A percentile compares a stretch with the other conserved stretches of the same genome.
These are phyloP conservation scores for Eupsilia transversa DNA, from an alignment of 2,888 invertebrate species.

Conservation along the genomic window DNA sequence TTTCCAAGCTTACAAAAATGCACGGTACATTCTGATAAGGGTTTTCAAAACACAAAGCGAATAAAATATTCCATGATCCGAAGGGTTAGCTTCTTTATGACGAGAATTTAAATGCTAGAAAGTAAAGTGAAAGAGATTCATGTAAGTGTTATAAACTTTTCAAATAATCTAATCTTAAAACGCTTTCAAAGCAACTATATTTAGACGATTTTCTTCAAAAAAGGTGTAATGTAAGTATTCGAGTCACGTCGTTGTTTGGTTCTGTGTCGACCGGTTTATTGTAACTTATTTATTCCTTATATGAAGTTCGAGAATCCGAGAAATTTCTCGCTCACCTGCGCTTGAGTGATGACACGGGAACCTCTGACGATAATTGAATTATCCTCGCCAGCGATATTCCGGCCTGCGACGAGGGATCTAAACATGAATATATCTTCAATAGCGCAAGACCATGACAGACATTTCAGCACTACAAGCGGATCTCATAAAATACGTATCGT, in stretches of 20 bases:
- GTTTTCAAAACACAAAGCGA: constrained; percentile 19
- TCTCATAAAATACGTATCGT: constrained; percentile 69
- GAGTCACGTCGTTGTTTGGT: constrained; percentile 44
- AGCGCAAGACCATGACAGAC: constrained; percentile 70
- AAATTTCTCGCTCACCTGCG: constrained; percentile 71
- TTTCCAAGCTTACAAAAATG: constrained; percentile 5
- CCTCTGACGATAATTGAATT: constrained; percentile 79
- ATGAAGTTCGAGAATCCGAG: constrained; percentile 47
- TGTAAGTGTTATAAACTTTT: constrained; percentile 13
- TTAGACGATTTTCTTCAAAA: constrained; percentile 12
- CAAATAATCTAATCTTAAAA: constrained; percentile 17
- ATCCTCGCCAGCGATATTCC: constrained; percentile 65
- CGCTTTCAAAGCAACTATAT: constrained; percentile 7
- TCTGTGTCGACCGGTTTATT: constrained; percentile 45
- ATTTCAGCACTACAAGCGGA: constrained; percentile 67
- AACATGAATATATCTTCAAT: constrained; percentile 70
- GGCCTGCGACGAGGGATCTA: constrained; percentile 49
- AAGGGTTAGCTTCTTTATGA: background rate
- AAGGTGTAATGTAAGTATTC: constrained; percentile 14
- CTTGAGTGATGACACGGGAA: constrained; percentile 79
- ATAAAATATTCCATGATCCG: constrained; percentile 10
- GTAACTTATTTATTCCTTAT: constrained; percentile 54
- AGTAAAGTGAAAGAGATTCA: background rate
- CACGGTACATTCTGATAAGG: background rate
- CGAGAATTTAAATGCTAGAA: background rate